Evolutionary conservation across 2,797 vertebrate genomes (phyloP).

Genomic region (Erethizon dorsatum): DNA sequence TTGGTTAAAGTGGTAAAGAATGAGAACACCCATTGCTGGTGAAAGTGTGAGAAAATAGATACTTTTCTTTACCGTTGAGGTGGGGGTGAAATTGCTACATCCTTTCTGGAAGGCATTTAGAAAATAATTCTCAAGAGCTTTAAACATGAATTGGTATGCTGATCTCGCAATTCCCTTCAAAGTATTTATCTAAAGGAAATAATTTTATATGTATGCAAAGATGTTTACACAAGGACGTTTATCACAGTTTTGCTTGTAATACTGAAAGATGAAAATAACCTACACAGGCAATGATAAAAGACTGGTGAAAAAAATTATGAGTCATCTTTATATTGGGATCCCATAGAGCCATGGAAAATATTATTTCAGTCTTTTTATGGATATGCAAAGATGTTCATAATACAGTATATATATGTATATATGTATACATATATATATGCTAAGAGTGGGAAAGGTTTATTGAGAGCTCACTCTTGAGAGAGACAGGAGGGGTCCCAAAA

Average conservation of each 20-base stretch:
- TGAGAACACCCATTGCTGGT: neutral
- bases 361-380: slow-evolving; percentile 29
- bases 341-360: slow-evolving; percentile 9
- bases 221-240: slow-evolving; percentile 46
- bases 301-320: slow-evolving; percentile 36
- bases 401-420: neutral
- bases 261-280: slow-evolving; percentile 54
- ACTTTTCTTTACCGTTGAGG: neutral
- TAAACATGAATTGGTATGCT: slow-evolving; percentile 28
- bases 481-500: neutral
- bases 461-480: neutral
- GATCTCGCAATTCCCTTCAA: slow-evolving; percentile 58
- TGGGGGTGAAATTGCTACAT: neutral
- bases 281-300: neutral
- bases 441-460: neutral
- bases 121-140: slow-evolving; percentile 42
- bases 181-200: slow-evolving; percentile 67
- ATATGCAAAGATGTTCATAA: neutral
- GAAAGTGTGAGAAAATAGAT: neutral
- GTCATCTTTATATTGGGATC: neutral
- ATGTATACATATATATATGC: neutral
- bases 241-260: slow-evolving; percentile 44
- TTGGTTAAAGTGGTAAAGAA: slow-evolving; percentile 10
- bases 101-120: slow-evolving; percentile 43
- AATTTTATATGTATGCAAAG: slow-evolving; percentile 51